Evolutionary conservation across 2,888 invertebrate species (phyloP).

Genomic region (Agrochola macilenta): DNA sequence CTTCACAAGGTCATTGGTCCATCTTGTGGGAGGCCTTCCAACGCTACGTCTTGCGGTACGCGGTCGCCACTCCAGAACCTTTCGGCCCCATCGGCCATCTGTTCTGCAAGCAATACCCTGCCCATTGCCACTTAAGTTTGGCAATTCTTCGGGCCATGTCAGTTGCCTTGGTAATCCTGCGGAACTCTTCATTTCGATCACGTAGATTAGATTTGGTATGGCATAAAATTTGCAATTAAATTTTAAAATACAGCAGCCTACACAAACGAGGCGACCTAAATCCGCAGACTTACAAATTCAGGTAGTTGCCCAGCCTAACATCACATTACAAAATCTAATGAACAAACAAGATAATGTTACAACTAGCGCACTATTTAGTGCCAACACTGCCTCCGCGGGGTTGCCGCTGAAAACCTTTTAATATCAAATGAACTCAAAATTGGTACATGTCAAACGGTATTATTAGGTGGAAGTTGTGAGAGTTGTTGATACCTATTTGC

Average conservation of each 20-base stretch:
- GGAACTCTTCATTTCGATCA: too few species aligned
- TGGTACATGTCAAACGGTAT: constrained; percentile 89
- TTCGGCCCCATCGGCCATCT: too few species aligned
- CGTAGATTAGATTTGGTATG: too few species aligned
- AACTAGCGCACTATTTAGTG: constrained; percentile 66
- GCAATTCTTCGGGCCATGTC: too few species aligned
- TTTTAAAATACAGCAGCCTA: constrained; percentile 16
- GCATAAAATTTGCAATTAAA: neutral
- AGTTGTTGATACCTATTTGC: constrained; percentile 49
- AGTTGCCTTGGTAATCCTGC: too few species aligned
- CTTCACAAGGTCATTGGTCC: too few species aligned
- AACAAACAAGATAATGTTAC: constrained; percentile 61
- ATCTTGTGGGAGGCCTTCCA: too few species aligned
- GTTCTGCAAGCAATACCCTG: too few species aligned
- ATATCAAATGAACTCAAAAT: constrained; percentile 90
- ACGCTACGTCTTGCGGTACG: too few species aligned
- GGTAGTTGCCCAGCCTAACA: constrained; percentile 53
- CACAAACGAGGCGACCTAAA: constrained; percentile 41
- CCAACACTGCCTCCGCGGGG: constrained; percentile 60
- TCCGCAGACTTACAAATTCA: constrained; percentile 48
- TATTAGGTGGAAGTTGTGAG: constrained; percentile 79
- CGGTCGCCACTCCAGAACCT: too few species aligned
- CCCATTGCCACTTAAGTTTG: too few species aligned
- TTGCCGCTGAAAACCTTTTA: constrained; percentile 87
- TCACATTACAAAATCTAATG: constrained; percentile 59